phyloP scores from a whole-genome alignment of 2,888 invertebrate genomes.

The Alviniconcha strummeri region DNA sequence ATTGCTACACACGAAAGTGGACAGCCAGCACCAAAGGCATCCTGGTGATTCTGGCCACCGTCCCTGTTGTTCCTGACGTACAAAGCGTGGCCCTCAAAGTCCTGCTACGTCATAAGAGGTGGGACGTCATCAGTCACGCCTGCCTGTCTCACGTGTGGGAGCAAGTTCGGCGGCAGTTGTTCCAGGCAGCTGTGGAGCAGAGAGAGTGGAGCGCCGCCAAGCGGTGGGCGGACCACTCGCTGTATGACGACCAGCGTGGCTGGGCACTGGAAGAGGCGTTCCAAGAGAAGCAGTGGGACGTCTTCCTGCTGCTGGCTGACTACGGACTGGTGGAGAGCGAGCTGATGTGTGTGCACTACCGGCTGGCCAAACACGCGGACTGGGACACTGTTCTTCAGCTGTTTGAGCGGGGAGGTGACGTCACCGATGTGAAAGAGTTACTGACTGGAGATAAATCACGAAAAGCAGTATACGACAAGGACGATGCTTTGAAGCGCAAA shows the following conservation, averaged over 20 bases:
- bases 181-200: not conserved
- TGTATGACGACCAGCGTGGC: not conserved
- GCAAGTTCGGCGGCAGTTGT: no score
- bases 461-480: no score
- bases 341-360: not conserved
- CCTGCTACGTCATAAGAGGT: constrained; percentile 5
- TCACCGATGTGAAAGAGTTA: not conserved
- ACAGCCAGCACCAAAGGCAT: no score
- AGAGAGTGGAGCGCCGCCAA: not conserved
- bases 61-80: not conserved
- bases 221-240: not conserved
- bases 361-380: not conserved
- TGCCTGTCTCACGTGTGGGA: constrained; percentile 12
- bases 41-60: no score
- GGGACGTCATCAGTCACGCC: constrained; percentile 1
- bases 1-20: no score
- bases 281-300: not conserved
- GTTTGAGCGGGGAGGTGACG: constrained; percentile 6
- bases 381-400: not conserved
- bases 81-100: constrained; percentile 5
- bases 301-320: not conserved
- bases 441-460: no score
- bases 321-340: not conserved
- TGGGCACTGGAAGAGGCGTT: not conserved
- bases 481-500: no score